These are phyloP conservation scores for Alentia gelatinosa DNA, from an alignment of 2,888 invertebrate species.

Conservation along the genomic window DNA sequence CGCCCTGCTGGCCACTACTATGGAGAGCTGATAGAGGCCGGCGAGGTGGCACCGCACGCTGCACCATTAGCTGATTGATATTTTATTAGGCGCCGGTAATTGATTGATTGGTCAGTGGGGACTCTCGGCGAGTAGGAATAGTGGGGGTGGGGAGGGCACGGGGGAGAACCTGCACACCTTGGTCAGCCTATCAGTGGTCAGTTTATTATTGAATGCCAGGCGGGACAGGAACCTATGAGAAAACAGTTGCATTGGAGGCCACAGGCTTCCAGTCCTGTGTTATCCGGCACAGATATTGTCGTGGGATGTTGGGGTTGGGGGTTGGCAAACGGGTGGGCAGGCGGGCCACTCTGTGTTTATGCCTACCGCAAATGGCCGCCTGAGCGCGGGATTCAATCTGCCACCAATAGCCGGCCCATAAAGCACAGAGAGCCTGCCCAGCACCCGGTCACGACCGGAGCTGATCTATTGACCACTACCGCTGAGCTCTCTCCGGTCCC, in stretches of 20 bases:
- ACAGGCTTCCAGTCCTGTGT: neutral
- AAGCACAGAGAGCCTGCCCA: neutral
- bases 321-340: too few species aligned
- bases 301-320: neutral
- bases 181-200: neutral
- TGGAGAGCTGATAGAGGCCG: neutral
- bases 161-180: neutral
- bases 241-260: neutral
- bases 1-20: neutral
- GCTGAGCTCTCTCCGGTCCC: neutral
- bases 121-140: too few species aligned
- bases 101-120: slow-evolving; percentile 3
- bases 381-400: neutral
- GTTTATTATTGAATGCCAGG: neutral
- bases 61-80: slow-evolving; percentile 50
- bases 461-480: neutral
- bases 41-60: neutral
- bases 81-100: slow-evolving; percentile 46
- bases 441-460: neutral
- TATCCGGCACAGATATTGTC: neutral
- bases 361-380: slow-evolving; percentile 13
- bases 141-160: neutral
- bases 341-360: neutral
- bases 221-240: neutral
- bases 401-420: neutral